Evolutionary conservation across 2,888 invertebrate genomes (phyloP).

Genomic region (Euproctis similis): DNA sequence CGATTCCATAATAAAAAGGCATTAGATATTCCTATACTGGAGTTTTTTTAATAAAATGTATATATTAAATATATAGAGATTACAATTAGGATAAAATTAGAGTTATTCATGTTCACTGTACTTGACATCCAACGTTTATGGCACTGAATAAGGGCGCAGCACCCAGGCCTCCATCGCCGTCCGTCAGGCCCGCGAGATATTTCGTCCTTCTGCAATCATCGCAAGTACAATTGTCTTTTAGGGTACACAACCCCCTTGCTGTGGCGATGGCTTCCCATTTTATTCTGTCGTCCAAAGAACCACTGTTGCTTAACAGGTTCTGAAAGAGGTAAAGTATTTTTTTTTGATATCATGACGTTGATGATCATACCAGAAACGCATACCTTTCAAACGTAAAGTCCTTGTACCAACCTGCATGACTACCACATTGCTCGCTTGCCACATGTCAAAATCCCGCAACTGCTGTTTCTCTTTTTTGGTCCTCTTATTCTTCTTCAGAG

Average conservation of each 20-base stretch:
- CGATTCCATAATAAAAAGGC: too few species aligned
- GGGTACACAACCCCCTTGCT: slow-evolving; percentile 56
- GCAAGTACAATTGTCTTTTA: slow-evolving; percentile 57
- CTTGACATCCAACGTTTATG: slow-evolving; percentile 48
- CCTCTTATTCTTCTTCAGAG: slow-evolving; percentile 51
- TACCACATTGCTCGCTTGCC: slow-evolving; percentile 56
- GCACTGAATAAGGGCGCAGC: slow-evolving; percentile 54
- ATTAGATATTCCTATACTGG: too few species aligned
- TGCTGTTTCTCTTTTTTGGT: slow-evolving; percentile 39
- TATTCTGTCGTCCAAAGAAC: slow-evolving; percentile 55
- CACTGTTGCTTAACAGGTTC: slow-evolving; percentile 53
- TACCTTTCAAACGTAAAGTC: background rate
- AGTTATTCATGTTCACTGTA: slow-evolving; percentile 44
- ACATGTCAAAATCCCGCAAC: slow-evolving; percentile 57
- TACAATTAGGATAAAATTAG: too few species aligned
- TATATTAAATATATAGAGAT: too few species aligned
- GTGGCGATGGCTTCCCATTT: slow-evolving; percentile 70
- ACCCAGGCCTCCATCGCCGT: slow-evolving; percentile 59
- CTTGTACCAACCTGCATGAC: slow-evolving; percentile 53
- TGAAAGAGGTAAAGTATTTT: slow-evolving; percentile 18
- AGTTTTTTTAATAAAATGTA: too few species aligned
- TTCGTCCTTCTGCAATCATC: slow-evolving; percentile 47
- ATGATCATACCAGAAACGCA: background rate
- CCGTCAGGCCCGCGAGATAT: slow-evolving; percentile 44
- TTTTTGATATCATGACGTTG: background rate